Conservation (phyloP, 2,113 vertebrate species). For the Dromiciops gliroides region DNA sequence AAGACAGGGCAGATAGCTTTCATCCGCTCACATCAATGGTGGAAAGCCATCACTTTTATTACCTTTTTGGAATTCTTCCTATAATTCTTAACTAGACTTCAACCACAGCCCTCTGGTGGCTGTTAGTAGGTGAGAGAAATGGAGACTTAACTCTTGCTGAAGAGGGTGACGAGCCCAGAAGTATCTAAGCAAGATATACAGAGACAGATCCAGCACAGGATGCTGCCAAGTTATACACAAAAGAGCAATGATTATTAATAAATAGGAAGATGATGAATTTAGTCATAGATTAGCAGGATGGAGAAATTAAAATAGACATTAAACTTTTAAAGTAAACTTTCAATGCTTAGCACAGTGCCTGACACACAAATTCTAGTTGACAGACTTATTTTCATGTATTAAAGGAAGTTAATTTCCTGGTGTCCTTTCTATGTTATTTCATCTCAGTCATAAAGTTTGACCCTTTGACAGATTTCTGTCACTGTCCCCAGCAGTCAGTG, state of each 20-base stretch:
- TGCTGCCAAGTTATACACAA: background rate
- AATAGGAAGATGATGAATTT: background rate
- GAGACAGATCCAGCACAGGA: background rate
- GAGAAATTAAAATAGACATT: background rate
- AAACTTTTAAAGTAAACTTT: background rate
- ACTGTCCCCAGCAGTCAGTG: background rate
- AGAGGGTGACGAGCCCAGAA: background rate
- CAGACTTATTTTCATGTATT: background rate
- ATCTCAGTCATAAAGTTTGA: background rate
- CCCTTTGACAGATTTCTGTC: background rate
- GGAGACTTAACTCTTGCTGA: background rate
- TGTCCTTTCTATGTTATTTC: background rate
- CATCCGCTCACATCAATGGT: background rate
- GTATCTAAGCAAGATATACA: background rate
- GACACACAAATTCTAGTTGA: background rate
- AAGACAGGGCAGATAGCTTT: background rate
- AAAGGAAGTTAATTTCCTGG: background rate
- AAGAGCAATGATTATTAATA: background rate
- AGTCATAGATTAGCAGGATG: background rate
- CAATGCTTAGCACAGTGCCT: background rate
- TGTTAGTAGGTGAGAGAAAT: background rate
- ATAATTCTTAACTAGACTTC: background rate
- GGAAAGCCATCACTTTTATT: background rate
- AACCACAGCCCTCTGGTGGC: background rate
- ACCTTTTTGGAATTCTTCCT: background rate